A percentile compares a stretch with the other conserved stretches of the same genome.
phyloP scores from a whole-genome alignment of 1,140 invertebrate species.

The Armadillidium nasatum region DNA sequence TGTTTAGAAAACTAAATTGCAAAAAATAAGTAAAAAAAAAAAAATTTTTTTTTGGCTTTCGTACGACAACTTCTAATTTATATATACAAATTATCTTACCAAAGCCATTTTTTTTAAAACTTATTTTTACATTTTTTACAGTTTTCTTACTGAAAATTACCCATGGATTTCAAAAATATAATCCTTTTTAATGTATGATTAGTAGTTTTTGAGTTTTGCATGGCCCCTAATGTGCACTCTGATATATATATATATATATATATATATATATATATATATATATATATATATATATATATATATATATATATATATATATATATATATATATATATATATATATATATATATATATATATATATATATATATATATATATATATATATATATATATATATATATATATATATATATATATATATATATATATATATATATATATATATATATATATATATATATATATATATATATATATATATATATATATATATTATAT shows the following conservation, averaged over 20 bases:
- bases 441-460: slow-evolving; percentile 11
- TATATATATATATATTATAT: slow-evolving; percentile 9
- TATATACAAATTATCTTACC: too few species aligned
- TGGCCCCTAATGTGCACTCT: too few species aligned
- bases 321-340: neutral
- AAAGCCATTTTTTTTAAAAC: too few species aligned
- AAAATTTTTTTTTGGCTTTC: too few species aligned
- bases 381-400: neutral
- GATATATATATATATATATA: neutral
- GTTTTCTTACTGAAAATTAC: too few species aligned
- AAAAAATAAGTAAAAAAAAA: too few species aligned
- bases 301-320: neutral
- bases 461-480: slow-evolving; percentile 9
- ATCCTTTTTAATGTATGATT: too few species aligned
- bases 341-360: neutral
- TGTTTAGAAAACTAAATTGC: too few species aligned
- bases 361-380: neutral
- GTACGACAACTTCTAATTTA: too few species aligned
- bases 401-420: neutral
- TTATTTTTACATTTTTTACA: too few species aligned
- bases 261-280: neutral
- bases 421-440: slow-evolving; percentile 11
- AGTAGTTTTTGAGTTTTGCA: too few species aligned
- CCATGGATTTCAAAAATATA: too few species aligned
- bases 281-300: neutral